Base-by-base conservation (phyloP, 2,888 invertebrate genomes). In the Lasioglossum lativentre region DNA sequence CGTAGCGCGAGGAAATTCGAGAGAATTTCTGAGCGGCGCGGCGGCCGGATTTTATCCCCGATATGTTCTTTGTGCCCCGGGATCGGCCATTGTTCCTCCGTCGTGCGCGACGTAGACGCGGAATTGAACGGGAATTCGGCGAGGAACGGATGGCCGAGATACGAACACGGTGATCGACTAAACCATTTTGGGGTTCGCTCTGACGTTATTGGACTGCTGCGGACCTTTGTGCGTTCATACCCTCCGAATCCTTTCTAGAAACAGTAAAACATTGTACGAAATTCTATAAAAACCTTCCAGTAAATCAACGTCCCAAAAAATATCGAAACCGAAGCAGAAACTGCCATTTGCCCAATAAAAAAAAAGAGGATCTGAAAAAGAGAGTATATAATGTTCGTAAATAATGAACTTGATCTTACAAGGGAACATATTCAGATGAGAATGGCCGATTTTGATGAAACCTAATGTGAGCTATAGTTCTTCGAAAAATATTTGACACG, bases 1-100 rank as follows among this genome's bases (percentile, higher is more conserved):
- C 27, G 38, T 63, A 59, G 59, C 52, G 63, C 59, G 16, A 66
- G 77, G 73, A 63, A 80, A 80, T 47, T 80, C 75, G 59, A 56
- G 63, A n/a, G 75, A 85, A 80, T 85, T 75, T 75, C 56, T n/a
- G 27, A 52, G 56, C 73, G n/a, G n/a, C n/a, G n/a, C n/a, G n/a
- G n/a, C n/a, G 74, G 38, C 34, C 59, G 56, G 66, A 75, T 86
- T 80, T 84, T 80, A 77, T 73, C 34, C 76, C 47, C 77, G 83
- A 82, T 74, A 84, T 74, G 68, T 74, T 77, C 71, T 56, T 71
- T 78, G 40, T 77, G 38, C 27, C 12, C 19, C 30, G 19, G 34
- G 40, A 66, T 45, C 76, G 42, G 27, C 45, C 76, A 76, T 76
- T 76, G 66, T 76, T 63, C 78, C 40, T 23, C 42, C 34, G 47